A percentile compares a stretch with the other conserved stretches of the same genome.
Evolutionary conservation across 2,797 vertebrate species (phyloP).

Genomic region (Enteromius mattozi): DNA sequence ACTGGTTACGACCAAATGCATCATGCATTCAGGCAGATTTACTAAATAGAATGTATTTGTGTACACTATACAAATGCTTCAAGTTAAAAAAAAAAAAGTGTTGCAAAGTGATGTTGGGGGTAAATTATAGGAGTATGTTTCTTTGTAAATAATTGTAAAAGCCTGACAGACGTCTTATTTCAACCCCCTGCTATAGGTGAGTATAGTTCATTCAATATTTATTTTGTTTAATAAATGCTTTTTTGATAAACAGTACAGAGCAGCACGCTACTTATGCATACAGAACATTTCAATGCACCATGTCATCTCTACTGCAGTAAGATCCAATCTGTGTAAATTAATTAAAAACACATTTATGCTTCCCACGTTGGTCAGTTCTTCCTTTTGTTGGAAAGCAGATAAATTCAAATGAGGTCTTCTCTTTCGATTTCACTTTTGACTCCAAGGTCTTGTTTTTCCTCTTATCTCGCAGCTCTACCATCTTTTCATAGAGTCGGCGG

Average conservation of each 20-base stretch:
- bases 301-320: not conserved
- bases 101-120: too few species aligned
- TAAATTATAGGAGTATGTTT: not conserved
- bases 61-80: too few species aligned
- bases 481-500: slow-evolving; percentile 21
- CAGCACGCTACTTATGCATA: not conserved
- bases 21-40: not conserved
- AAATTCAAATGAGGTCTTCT: slow-evolving; percentile 29
- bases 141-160: not conserved
- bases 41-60: not conserved
- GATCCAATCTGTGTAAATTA: not conserved
- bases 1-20: not conserved
- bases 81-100: too few species aligned
- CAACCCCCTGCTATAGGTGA: too few species aligned
- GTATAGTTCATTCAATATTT: not conserved
- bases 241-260: not conserved
- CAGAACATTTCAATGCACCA: not conserved
- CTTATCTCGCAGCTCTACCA: slow-evolving; percentile 13
- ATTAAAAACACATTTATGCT: slow-evolving; percentile 25
- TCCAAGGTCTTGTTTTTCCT: slow-evolving; percentile 33
- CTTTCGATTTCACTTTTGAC: slow-evolving; percentile 35
- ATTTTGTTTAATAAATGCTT: not conserved
- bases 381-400: slow-evolving; percentile 15
- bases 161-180: not conserved
- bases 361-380: not conserved